Base-by-base conservation (phyloP, 2,888 invertebrate species). In the Tholera decimalis region DNA sequence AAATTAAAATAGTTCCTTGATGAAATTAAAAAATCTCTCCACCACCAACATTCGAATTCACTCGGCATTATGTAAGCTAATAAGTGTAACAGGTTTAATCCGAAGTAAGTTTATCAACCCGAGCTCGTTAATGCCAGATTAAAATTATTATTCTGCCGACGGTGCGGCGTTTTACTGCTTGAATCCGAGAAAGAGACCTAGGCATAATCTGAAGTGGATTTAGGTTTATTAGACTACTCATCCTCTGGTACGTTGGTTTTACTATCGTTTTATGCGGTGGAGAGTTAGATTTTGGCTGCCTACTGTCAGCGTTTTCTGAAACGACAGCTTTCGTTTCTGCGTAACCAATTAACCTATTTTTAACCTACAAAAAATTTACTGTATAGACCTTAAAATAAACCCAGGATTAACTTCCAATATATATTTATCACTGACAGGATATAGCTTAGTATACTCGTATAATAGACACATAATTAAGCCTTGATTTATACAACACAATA, bases 71-170 rank as follows among this genome's bases (percentile, higher is more conserved):
- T 28, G 30, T 61, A 60, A 61, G 55, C 49, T 62, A 53, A 59
- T 53, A 55, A 77, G 66, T 63, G 35, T 58, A 63, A 63, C 53
- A 50, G 22, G 43, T 46, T 61, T 73, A 44, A 63, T 57, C 59
- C 39, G 30, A 49, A 61, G 49, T 30, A 24, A 74, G 60, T 73
- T 78, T 68, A 78, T 78, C 56, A 68, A 59, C 13, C 35, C 24
- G 20, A 49, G 43, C 60, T 63, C 63, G 50, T 54, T 63, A 60
- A 44, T 55, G 37, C 33, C 55, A 56, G 79, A 67, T 73, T 58
- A 37, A 20, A 73, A 76, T 78, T 74, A 68, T 50, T 58, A 78
- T 74, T 73, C 68, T 54, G 62, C 35, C n/a, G 39, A 20, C 41
- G 24, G n/a, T 13, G 61, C 53, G 44, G 9, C 50, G 26, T 49